phyloP scores from a whole-genome alignment of 2,797 vertebrate genomes.

The Pelochelys cantorii region DNA sequence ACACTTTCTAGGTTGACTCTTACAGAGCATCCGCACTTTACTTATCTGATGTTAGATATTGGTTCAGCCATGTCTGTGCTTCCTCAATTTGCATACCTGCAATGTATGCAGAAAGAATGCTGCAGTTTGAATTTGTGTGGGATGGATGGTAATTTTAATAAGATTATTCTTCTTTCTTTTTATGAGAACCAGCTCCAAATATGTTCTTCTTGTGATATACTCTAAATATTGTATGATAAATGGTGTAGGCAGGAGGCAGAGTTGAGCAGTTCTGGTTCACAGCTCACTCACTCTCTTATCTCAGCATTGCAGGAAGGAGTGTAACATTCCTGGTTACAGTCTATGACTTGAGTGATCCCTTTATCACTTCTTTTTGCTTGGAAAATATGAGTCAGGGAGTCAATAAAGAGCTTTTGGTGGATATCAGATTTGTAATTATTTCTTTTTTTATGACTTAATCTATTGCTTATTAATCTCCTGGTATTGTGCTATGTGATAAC shows the following conservation, averaged over 20 bases:
- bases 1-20: background rate
- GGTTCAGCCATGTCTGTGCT: background rate
- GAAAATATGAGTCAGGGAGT: background rate
- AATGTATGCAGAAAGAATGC: background rate
- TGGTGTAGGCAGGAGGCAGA: background rate
- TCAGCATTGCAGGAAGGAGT: background rate
- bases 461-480: background rate
- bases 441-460: background rate
- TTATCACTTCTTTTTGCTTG: background rate
- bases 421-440: background rate
- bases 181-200: background rate
- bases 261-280: background rate
- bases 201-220: background rate
- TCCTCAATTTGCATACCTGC: background rate
- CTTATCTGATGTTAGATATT: background rate
- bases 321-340: background rate
- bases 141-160: background rate
- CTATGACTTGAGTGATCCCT: background rate
- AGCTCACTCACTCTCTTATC: background rate
- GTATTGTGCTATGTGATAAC: background rate
- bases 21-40: background rate
- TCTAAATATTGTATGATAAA: background rate
- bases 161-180: background rate
- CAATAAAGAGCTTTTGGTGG: background rate
- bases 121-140: background rate